Conservation (phyloP, 37 sponge, comb jelly and placozoan genomes). For the Spongilla lacustris region DNA sequence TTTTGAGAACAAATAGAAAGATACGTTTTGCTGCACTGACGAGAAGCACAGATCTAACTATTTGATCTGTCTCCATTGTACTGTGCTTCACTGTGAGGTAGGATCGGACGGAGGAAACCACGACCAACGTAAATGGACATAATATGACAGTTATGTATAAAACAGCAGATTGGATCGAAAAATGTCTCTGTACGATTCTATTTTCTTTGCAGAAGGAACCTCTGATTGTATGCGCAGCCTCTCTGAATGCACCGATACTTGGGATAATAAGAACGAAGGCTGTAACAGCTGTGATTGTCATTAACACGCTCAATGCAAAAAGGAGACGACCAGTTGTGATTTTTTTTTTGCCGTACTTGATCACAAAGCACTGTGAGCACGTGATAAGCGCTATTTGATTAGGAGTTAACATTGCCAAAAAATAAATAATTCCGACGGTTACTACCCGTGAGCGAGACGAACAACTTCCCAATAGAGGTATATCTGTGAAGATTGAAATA, state of each 20-base stretch:
- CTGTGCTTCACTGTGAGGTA: neutral
- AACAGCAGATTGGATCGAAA: neutral
- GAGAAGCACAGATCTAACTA: too few species aligned
- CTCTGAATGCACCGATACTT: neutral
- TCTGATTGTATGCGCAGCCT: neutral
- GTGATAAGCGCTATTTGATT: neutral
- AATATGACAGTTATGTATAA: neutral
- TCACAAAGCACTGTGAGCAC: neutral
- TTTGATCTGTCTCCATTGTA: too few species aligned
- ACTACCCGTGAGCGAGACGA: neutral
- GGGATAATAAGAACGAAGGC: neutral
- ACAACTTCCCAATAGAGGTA: neutral
- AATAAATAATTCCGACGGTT: neutral
- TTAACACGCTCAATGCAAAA: neutral
- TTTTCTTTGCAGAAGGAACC: neutral
- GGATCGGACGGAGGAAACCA: neutral
- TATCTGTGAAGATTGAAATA: neutral
- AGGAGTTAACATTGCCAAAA: neutral
- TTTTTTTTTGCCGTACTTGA: neutral
- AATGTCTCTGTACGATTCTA: neutral
- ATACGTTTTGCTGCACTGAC: too few species aligned
- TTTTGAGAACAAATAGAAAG: neutral
- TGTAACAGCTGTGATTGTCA: neutral
- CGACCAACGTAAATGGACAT: neutral
- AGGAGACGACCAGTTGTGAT: neutral